A percentile compares a stretch with the other conserved stretches of the same genome.
Conservation (phyloP, 2,113 vertebrate genomes). For the Channa argus region DNA sequence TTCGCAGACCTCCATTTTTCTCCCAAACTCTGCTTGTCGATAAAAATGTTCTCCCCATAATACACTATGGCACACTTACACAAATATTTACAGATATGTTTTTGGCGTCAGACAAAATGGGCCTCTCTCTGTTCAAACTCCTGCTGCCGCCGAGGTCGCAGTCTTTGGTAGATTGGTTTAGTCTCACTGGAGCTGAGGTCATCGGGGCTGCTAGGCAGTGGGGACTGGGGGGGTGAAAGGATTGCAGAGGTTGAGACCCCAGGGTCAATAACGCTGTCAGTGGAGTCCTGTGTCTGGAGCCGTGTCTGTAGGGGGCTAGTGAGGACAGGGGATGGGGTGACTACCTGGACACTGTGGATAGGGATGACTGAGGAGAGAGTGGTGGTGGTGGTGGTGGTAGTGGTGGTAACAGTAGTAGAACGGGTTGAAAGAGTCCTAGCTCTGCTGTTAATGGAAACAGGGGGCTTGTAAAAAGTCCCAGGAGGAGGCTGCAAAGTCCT, state of each 20-base stretch:
- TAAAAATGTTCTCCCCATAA: slow-evolving; percentile 39
- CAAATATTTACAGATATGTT: slow-evolving; percentile 66
- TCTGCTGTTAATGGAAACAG: slow-evolving; percentile 62
- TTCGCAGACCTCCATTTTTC: slow-evolving; percentile 45
- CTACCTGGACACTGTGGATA: neutral
- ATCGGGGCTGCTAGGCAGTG: slow-evolving; percentile 79
- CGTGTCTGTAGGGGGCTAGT: slow-evolving; percentile 36
- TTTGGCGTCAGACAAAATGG: slow-evolving; percentile 91
- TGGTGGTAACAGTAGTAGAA: slow-evolving; percentile 57
- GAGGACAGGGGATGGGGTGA: slow-evolving; percentile 3
- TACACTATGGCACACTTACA: slow-evolving; percentile 66
- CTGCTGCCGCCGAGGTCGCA: slow-evolving; percentile 87
- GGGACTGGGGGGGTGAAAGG: slow-evolving; percentile 74
- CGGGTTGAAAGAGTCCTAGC: slow-evolving; percentile 70
- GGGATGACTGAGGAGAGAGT: neutral
- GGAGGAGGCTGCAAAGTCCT: slow-evolving; percentile 93
- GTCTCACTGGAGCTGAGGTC: slow-evolving; percentile 78
- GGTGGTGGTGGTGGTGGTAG: slow-evolving; percentile 39
- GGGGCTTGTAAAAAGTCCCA: slow-evolving; percentile 95
- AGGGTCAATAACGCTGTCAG: slow-evolving; percentile 77
- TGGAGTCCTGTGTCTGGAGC: slow-evolving; percentile 74
- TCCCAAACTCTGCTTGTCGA: slow-evolving; percentile 28
- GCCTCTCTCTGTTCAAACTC: slow-evolving; percentile 93
- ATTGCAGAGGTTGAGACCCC: slow-evolving; percentile 40
- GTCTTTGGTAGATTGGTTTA: slow-evolving; percentile 89